phyloP scores from a whole-genome alignment of 2,888 invertebrate species.

The Salpingus planirostris region DNA sequence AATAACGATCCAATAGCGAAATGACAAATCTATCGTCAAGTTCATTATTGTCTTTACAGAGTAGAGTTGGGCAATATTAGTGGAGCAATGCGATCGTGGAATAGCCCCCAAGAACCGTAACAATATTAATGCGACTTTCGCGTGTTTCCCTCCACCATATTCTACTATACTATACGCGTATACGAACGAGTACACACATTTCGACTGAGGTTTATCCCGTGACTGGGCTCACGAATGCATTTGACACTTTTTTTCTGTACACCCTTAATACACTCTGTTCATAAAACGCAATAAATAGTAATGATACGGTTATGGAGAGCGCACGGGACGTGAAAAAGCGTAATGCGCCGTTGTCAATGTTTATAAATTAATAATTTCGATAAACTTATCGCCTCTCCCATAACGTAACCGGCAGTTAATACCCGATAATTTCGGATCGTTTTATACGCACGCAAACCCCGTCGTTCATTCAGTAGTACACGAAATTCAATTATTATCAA shows the following conservation, averaged over 20 bases:
- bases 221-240: constrained; percentile 12
- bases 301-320: no score
- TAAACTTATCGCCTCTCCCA: not conserved
- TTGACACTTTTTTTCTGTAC: constrained; percentile 10
- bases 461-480: no score
- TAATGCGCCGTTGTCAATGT: not conserved
- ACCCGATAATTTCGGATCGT: no score
- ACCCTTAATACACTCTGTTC: constrained; percentile 4
- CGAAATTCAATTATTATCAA: no score
- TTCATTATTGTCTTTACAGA: constrained; percentile 11
- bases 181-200: constrained; percentile 1
- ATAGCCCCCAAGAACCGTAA: constrained; percentile 16
- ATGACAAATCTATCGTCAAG: constrained; percentile 8
- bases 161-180: no score
- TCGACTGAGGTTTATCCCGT: constrained; percentile 11
- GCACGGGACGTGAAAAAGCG: no score
- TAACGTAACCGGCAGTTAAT: no score
- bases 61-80: no score
- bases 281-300: no score
- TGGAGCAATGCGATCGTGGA: constrained; percentile 20
- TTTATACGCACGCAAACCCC: no score
- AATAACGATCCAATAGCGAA: constrained; percentile 1
- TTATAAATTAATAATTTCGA: constrained; percentile 1
- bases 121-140: constrained; percentile 28
- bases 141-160: constrained; percentile 19